phyloP scores from a whole-genome alignment of 1,140 invertebrate species.

The Cydia amplana region DNA sequence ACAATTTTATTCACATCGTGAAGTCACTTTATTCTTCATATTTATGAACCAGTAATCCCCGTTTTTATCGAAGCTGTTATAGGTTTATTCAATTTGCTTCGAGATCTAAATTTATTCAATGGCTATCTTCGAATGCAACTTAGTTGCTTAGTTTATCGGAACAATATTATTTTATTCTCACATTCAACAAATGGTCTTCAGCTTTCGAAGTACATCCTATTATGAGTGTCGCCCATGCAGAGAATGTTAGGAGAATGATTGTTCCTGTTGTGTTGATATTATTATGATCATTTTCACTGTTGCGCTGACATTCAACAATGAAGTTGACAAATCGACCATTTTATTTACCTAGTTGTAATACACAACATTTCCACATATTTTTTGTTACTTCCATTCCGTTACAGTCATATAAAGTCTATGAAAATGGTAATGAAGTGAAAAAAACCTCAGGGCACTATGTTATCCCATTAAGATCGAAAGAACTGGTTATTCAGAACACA shows the following conservation, averaged over 20 bases:
- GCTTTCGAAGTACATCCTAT: not conserved
- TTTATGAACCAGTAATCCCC: not conserved
- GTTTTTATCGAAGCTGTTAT: conserved; percentile 1
- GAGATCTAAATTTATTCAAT: conserved; percentile 8
- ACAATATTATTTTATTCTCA: conserved; percentile 18
- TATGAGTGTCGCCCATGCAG: not conserved
- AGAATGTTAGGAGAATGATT: not conserved
- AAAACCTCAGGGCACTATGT: too few relatives aligned
- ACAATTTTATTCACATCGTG: conserved; percentile 12
- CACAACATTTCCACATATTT: too few relatives aligned
- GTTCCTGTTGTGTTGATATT: not conserved
- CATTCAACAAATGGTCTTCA: conserved; percentile 1
- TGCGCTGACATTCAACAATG: too few relatives aligned
- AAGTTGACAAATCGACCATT: too few relatives aligned
- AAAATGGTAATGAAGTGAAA: too few relatives aligned
- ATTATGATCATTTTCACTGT: not conserved
- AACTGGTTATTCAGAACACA: too few relatives aligned
- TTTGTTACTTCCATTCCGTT: too few relatives aligned
- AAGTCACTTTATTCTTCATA: not conserved
- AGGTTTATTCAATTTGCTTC: conserved; percentile 3
- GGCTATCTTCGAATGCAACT: conserved; percentile 10
- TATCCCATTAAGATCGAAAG: too few relatives aligned
- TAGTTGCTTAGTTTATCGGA: conserved; percentile 18
- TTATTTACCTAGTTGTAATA: too few relatives aligned
- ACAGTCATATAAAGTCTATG: too few relatives aligned